Percentiles rank a stretch among this genome's conserved stretches.
phyloP scores from a whole-genome alignment of 30 jellyfish, hydroid and myxozoan genomes.

The Cassiopea xamachana region DNA sequence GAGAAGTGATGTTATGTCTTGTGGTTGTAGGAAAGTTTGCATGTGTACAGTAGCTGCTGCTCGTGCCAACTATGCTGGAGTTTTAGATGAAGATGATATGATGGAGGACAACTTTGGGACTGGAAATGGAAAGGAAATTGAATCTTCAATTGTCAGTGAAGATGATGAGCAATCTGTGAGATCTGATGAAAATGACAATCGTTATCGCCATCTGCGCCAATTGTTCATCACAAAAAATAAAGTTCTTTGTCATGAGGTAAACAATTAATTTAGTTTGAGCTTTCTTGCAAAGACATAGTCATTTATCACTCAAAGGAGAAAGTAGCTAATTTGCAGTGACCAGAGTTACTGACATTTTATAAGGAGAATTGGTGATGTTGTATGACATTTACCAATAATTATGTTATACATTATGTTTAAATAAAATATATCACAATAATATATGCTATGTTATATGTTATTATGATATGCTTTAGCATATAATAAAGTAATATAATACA shows the following conservation, averaged over 20 bases:
- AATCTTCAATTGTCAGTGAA: slow-evolving; percentile 1
- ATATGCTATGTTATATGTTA: too few relatives aligned
- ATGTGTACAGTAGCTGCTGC: slow-evolving; percentile 45
- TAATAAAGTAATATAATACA: too few relatives aligned
- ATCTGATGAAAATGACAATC: slow-evolving; percentile 6
- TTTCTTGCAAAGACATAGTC: too few relatives aligned
- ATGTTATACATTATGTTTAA: too few relatives aligned
- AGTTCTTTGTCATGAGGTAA: slow-evolving; percentile 74
- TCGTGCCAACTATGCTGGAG: slow-evolving; percentile 9
- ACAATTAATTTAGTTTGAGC: not conserved
- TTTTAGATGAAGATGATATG: not conserved
- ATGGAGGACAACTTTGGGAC: not conserved
- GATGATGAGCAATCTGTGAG: slow-evolving; percentile 2
- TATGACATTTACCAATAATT: too few relatives aligned
- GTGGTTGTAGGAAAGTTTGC: slow-evolving; percentile 48
- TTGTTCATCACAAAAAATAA: slow-evolving; percentile 84
- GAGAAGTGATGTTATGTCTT: slow-evolving; percentile 14
- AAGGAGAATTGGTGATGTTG: too few relatives aligned
- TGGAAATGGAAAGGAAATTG: not conserved
- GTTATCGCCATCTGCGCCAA: slow-evolving; percentile 85
- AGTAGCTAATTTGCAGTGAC: too few relatives aligned
- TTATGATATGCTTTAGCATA: too few relatives aligned
- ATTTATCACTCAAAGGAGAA: too few relatives aligned
- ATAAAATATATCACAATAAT: too few relatives aligned
- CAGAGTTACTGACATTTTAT: too few relatives aligned